Percentiles rank a stretch among this genome's conserved stretches.
These are phyloP conservation scores for Aphelinus atriplicis DNA, from an alignment of 1,140 invertebrate species.

Conservation along the genomic window DNA sequence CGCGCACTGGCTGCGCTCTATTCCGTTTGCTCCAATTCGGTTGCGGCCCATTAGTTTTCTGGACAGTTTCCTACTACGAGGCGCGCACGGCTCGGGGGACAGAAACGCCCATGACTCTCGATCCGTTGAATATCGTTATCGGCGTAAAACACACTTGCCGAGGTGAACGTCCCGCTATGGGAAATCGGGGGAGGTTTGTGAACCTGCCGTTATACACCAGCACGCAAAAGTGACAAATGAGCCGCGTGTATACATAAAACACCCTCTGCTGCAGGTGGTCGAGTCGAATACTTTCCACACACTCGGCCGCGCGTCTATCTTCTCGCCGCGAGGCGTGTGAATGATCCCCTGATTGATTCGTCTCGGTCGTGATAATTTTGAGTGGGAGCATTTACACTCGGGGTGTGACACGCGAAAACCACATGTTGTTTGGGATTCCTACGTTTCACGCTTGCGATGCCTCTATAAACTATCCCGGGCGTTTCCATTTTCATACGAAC, in stretches of 20 bases:
- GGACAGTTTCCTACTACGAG: not conserved
- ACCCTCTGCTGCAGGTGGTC: not conserved
- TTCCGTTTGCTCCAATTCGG: not conserved
- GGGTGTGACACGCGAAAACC: no score
- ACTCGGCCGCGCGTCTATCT: not conserved
- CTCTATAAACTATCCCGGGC: no score
- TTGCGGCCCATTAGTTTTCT: constrained; percentile 16
- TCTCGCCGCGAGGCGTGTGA: not conserved
- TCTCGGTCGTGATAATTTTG: no score
- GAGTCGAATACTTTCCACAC: not conserved
- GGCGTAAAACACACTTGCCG: not conserved
- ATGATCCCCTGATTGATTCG: constrained; percentile 15
- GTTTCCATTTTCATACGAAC: no score
- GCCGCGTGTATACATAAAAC: no score
- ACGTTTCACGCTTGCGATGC: no score
- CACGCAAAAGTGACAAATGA: not conserved
- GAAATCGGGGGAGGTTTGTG: not conserved
- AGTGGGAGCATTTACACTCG: no score
- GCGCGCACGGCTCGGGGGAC: not conserved
- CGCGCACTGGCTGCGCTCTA: no score
- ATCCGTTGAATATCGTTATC: not conserved
- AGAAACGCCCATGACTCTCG: not conserved
- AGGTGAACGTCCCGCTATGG: not conserved
- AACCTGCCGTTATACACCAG: not conserved
- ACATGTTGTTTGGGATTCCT: no score